Conservation (phyloP, 2,113 vertebrate genomes). For the Oostethus manadensis region DNA sequence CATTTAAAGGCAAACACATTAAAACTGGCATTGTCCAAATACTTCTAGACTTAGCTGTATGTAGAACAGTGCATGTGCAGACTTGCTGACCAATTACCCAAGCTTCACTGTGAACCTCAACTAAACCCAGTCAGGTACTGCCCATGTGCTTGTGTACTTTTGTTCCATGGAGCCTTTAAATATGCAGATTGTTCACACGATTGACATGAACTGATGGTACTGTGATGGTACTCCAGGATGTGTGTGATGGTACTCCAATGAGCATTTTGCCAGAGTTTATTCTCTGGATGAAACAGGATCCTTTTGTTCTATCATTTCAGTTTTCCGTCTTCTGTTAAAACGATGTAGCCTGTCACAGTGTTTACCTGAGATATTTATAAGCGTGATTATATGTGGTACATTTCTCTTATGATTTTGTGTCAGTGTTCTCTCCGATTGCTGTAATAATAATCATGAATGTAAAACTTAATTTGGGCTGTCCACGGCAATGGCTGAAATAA, state of each 20-base stretch:
- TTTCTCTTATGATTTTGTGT: slow-evolving; percentile 16
- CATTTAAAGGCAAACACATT: background rate
- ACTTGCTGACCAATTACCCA: slow-evolving; percentile 9
- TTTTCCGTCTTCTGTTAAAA: slow-evolving; percentile 12
- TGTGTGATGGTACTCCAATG: too few relatives aligned
- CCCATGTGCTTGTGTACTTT: slow-evolving; percentile 8
- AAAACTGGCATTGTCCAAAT: background rate
- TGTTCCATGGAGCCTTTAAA: slow-evolving; percentile 16
- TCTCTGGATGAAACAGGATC: slow-evolving; percentile 10
- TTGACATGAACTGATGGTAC: background rate
- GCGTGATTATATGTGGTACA: slow-evolving; percentile 18
- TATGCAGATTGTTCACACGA: background rate
- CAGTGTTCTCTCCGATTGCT: slow-evolving; percentile 23
- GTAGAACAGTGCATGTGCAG: slow-evolving; percentile 4
- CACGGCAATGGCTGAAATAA: slow-evolving; percentile 33
- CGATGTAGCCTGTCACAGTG: slow-evolving; percentile 22
- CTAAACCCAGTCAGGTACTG: slow-evolving; percentile 24
- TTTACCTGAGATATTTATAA: slow-evolving; percentile 24
- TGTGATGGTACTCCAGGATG: too few relatives aligned
- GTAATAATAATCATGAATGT: slow-evolving; percentile 55
- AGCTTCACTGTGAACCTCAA: slow-evolving; percentile 50
- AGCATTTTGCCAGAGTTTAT: background rate
- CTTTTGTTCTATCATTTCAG: slow-evolving; percentile 17
- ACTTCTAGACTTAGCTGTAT: background rate
- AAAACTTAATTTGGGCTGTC: slow-evolving; percentile 26